These are phyloP conservation scores for Xylota sylvarum DNA, from an alignment of 2,888 invertebrate species.

Conservation along the genomic window DNA sequence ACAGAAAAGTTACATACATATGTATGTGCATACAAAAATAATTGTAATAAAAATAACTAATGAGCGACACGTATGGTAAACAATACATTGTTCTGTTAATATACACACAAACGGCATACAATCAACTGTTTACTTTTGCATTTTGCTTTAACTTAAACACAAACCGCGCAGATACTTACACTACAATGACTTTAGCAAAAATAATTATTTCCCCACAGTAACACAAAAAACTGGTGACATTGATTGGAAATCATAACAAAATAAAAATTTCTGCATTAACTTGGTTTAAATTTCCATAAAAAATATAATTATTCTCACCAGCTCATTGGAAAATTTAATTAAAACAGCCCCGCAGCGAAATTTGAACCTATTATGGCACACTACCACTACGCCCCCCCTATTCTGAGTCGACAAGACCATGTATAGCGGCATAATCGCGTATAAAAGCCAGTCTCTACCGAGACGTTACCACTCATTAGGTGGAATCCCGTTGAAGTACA, in stretches of 20 bases:
- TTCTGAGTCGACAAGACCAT: neutral
- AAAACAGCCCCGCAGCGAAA: neutral
- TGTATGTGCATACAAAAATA: neutral
- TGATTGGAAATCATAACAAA: constrained; percentile 4
- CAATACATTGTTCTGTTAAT: neutral
- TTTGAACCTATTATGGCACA: neutral
- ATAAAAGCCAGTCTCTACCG: constrained; percentile 15
- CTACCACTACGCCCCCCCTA: neutral
- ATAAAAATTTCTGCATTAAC: neutral
- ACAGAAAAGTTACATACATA: too few relatives aligned
- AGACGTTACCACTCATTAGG: constrained; percentile 29
- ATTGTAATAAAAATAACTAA: constrained; percentile 3
- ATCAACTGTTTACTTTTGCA: neutral
- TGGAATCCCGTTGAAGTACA: constrained; percentile 46
- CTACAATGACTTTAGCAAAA: neutral
- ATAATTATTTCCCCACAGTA: neutral
- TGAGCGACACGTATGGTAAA: neutral
- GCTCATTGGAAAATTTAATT: constrained; percentile 44
- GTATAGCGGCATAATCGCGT: constrained; percentile 9
- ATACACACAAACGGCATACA: neutral
- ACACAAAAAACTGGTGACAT: neutral
- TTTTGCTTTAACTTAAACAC: neutral
- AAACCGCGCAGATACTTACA: neutral
- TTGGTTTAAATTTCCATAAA: constrained; percentile 22
- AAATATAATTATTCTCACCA: constrained; percentile 28